Conservation (phyloP, 2,797 vertebrate genomes). For the Rhinoraja longicauda region DNA sequence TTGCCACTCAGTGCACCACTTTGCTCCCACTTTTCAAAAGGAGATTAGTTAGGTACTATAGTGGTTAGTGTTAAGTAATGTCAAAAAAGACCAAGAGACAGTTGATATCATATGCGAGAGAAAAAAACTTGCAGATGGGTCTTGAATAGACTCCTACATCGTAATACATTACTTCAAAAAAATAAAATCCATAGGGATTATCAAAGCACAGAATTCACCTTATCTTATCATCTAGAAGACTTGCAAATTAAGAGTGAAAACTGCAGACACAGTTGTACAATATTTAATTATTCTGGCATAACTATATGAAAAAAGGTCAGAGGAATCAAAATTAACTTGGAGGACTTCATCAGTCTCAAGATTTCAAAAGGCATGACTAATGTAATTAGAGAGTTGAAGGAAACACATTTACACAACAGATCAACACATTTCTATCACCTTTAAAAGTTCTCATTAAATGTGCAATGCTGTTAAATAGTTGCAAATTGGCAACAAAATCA, state of each 20-base stretch:
- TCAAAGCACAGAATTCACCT: background rate
- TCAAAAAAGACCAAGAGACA: too few relatives aligned
- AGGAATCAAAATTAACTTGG: background rate
- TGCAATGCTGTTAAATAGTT: background rate
- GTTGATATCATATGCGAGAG: too few relatives aligned
- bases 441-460: background rate
- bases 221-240: background rate
- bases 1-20: too few relatives aligned
- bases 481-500: background rate
- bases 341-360: background rate
- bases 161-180: background rate
- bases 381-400: background rate
- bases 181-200: background rate
- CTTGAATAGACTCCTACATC: too few relatives aligned
- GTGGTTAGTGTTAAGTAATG: too few relatives aligned
- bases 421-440: background rate
- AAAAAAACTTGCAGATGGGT: too few relatives aligned
- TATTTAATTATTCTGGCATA: background rate
- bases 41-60: too few relatives aligned
- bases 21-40: too few relatives aligned
- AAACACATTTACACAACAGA: conserved; percentile 20
- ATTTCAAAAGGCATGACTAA: background rate
- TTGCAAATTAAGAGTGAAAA: background rate
- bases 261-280: background rate
- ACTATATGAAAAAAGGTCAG: background rate